phyloP scores from a whole-genome alignment of 2,113 vertebrate species.

The Mormyrus iriodes region DNA sequence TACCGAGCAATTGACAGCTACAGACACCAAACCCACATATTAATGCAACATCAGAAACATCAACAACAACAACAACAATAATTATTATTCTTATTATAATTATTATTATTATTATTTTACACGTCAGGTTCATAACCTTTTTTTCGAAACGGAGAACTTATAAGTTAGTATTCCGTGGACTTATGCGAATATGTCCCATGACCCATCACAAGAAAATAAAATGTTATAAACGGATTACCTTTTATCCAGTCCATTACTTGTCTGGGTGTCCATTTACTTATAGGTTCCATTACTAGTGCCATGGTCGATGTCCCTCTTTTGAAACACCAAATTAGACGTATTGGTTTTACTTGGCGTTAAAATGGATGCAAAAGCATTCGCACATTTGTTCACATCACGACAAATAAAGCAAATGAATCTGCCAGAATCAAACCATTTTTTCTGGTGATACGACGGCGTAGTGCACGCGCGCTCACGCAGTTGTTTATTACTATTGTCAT shows the following conservation, averaged over 20 bases:
- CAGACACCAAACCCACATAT: not conserved
- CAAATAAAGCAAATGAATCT: not conserved
- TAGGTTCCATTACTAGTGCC: constrained; percentile 86
- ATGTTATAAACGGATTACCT: constrained; percentile 60
- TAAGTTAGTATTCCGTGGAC: not conserved
- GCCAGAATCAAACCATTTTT: not conserved
- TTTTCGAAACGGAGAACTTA: not conserved
- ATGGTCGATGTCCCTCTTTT: constrained; percentile 72
- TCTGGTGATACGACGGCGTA: not conserved
- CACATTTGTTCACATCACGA: not conserved
- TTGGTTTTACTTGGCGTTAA: not conserved
- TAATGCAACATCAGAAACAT: not conserved
- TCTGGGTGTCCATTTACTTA: constrained; percentile 87
- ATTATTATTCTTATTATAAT: not conserved
- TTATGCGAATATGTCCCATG: not conserved
- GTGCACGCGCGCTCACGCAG: not conserved
- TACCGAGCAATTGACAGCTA: not conserved
- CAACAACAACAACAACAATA: not conserved
- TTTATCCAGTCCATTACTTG: constrained; percentile 88
- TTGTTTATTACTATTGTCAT: not conserved
- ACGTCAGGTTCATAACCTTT: not conserved
- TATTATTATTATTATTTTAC: not conserved
- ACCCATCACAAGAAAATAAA: not conserved
- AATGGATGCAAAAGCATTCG: not conserved
- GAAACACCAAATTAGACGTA: constrained; percentile 39